A percentile compares a stretch with the other conserved stretches of the same genome.
Conservation (phyloP, 2,888 invertebrate genomes). For the Endomychus coccineus region DNA sequence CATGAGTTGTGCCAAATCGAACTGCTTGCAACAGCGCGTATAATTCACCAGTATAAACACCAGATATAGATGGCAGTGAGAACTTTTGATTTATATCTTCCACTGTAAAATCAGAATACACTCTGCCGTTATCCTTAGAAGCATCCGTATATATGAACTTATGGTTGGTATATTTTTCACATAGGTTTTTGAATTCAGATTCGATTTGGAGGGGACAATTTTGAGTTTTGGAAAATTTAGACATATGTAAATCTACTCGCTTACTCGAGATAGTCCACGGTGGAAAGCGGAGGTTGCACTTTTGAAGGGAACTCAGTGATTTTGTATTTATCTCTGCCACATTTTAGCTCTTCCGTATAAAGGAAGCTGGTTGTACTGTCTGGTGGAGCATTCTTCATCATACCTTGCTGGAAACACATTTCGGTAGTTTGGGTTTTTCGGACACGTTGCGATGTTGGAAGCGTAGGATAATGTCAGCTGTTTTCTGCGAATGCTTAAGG, state of each 20-base stretch:
- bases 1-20: neutral
- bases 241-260: too few species aligned
- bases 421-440: too few species aligned
- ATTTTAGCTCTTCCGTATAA: too few species aligned
- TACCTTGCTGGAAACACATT: too few species aligned
- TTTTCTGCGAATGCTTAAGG: constrained; percentile 7
- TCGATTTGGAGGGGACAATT: too few species aligned
- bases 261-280: too few species aligned
- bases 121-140: constrained; percentile 1
- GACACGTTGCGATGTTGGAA: neutral
- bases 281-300: too few species aligned
- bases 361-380: too few species aligned
- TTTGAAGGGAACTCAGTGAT: too few species aligned
- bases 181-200: constrained; percentile 1
- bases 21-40: constrained; percentile 1
- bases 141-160: constrained; percentile 5
- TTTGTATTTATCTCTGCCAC: too few species aligned
- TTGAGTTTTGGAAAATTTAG: too few species aligned
- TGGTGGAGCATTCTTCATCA: too few species aligned
- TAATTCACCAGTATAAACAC: constrained; percentile 3
- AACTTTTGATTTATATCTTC: constrained; percentile 3
- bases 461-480: neutral
- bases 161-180: neutral
- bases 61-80: neutral
- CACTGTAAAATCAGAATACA: neutral